Evolutionary conservation across 1,140 invertebrate genomes (phyloP), one percentile per base, ranked within the genome.

Genomic region (Caenorhabditis inopinata): DNA sequence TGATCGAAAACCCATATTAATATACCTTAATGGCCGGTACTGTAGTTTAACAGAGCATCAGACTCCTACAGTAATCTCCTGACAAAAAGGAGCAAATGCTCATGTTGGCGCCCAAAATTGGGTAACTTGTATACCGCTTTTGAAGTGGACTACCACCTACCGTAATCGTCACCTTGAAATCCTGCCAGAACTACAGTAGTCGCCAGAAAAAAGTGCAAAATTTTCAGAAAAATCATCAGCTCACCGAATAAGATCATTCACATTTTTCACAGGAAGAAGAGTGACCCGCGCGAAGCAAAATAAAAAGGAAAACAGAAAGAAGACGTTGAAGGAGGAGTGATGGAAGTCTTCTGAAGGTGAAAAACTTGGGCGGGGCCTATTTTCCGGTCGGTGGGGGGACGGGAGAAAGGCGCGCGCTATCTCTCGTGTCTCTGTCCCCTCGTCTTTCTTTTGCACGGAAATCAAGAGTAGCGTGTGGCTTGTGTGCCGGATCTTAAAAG

Each of bases 281-380:
- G n/a, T n/a, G n/a, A n/a, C n/a, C n/a, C n/a, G n/a, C n/a, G n/a
- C n/a, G n/a, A n/a, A 1, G 11, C 11, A n/a, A 51, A 25, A n/a
- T 51, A 25, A 25, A 14, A 11, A 51, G 49, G 23, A n/a, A 25
- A 51, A n/a, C 18, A 11, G 49, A 27, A 14, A 53, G 9, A 53
- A 9, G 32, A 68, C 11, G 58, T 38, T 25, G 51, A 29, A 29
- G 23, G 21, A 25, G 18, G 18, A 14, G 11, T 5, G 18, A 53
- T 7, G 18, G 58, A 38, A 58, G 32, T 68, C 58, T 68, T 68
- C 58, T 38, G 58, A 68, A 68, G 58, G 58, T 68, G 53, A 58
- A 58, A 58, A 68, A 18, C n/a, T n/a, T 23, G 58, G 58, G 58
- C 58, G 58, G 27, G 32, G 58, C 58, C 32, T 68, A 42, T n/a